These are phyloP conservation scores for Diploptera punctata DNA, from an alignment of 2,888 invertebrate species.

Conservation along the genomic window DNA sequence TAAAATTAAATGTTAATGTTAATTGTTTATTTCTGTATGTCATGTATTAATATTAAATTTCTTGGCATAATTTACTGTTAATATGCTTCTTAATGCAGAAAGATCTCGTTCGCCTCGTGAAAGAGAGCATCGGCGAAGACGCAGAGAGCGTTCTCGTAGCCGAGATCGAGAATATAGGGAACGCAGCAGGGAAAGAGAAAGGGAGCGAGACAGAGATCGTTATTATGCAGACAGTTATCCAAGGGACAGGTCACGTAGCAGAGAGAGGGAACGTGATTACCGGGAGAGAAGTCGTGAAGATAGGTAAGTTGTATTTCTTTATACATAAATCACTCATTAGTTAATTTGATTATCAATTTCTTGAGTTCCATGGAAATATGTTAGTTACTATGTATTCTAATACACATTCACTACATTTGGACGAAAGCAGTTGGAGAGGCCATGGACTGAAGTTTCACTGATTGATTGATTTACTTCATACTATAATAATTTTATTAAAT, in stretches of 20 bases:
- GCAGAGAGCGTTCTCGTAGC: conserved; percentile 75
- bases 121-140: conserved; percentile 62
- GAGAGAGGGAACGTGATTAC: conserved; percentile 69
- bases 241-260: conserved; percentile 80
- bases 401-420: too few species aligned
- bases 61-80: too few species aligned
- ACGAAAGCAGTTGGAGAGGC: too few species aligned
- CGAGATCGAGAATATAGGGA: conserved; percentile 59
- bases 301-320: conserved; percentile 63
- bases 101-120: conserved; percentile 60
- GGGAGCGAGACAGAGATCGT: conserved; percentile 62
- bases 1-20: too few species aligned
- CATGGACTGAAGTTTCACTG: too few species aligned
- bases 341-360: conserved; percentile 27
- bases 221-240: conserved; percentile 66
- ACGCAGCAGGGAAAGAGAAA: conserved; percentile 61
- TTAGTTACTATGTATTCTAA: too few species aligned
- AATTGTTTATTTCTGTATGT: too few species aligned
- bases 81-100: too few species aligned
- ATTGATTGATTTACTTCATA: too few species aligned
- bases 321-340: not conserved
- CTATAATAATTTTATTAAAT: too few species aligned
- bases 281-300: conserved; percentile 80
- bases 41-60: too few species aligned
- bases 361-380: too few species aligned